These are phyloP conservation scores for Xiphorhynchus erythropygius DNA, from an alignment of 2,797 vertebrate species.

Conservation along the genomic window DNA sequence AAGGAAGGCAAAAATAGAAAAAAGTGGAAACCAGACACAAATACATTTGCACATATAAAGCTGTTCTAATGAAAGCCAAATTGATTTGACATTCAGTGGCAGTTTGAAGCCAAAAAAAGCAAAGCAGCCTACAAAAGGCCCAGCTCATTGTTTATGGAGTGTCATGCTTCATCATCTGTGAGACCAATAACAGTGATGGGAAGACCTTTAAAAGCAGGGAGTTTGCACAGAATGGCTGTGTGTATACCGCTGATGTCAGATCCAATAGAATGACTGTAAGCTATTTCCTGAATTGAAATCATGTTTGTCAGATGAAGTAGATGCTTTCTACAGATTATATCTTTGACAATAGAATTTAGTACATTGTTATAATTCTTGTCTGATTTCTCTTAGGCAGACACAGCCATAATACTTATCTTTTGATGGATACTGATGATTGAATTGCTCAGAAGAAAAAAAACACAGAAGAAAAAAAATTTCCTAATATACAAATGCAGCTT, in stretches of 20 bases:
- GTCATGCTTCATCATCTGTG: conserved; percentile 95
- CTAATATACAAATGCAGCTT: conserved; percentile 19
- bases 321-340: conserved; percentile 79
- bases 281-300: conserved; percentile 86
- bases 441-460: conserved; percentile 14
- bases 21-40: conserved; percentile 84
- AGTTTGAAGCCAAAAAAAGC: conserved; percentile 87
- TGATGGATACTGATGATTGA: neutral
- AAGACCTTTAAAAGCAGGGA: conserved; percentile 87
- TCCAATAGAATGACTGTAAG: conserved; percentile 86
- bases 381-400: conserved; percentile 33
- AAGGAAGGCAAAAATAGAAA: conserved; percentile 64
- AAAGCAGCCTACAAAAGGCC: conserved; percentile 86
- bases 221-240: conserved; percentile 80
- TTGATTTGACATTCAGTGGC: conserved; percentile 91
- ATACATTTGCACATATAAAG: conserved; percentile 88
- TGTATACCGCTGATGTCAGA: conserved; percentile 88
- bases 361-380: conserved; percentile 50
- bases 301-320: conserved; percentile 76
- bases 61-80: conserved; percentile 91
- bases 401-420: conserved; percentile 5
- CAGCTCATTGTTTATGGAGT: conserved; percentile 96
- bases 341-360: conserved; percentile 73
- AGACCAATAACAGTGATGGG: conserved; percentile 89
- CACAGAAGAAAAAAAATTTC: conserved; percentile 9